Evolutionary conservation across 2,113 vertebrate genomes (phyloP).

Genomic region (Rhinoderma darwinii): DNA sequence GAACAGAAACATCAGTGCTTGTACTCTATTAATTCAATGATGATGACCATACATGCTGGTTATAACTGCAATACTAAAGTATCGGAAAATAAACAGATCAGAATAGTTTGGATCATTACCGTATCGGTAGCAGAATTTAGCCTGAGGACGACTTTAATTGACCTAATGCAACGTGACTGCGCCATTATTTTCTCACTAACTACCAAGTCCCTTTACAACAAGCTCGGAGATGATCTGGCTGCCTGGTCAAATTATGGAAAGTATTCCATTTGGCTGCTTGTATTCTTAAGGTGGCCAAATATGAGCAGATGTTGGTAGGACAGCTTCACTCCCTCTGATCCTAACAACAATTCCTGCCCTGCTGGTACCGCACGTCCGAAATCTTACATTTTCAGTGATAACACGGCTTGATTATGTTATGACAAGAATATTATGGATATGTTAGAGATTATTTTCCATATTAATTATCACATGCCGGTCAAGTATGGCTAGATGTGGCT

Average conservation of each 20-base stretch:
- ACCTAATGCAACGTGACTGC: not conserved
- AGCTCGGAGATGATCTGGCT: not conserved
- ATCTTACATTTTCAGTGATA: too few relatives aligned
- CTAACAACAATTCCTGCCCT: too few relatives aligned
- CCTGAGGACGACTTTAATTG: not conserved
- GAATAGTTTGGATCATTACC: not conserved
- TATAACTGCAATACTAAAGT: not conserved
- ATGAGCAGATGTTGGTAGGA: too few relatives aligned
- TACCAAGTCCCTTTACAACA: not conserved
- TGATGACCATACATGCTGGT: not conserved
- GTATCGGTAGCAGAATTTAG: not conserved
- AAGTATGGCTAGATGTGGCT: too few relatives aligned
- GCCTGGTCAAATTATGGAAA: not conserved
- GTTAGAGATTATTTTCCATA: too few relatives aligned
- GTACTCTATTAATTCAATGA: not conserved
- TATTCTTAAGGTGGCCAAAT: too few relatives aligned
- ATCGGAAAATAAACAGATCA: not conserved
- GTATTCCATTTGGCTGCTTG: not conserved
- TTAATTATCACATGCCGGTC: too few relatives aligned
- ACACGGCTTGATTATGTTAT: too few relatives aligned
- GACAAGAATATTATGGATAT: too few relatives aligned
- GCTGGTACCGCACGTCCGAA: too few relatives aligned
- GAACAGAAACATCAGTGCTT: not conserved
- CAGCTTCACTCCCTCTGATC: too few relatives aligned
- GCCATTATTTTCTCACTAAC: not conserved